Conservation (phyloP, 2,797 vertebrate genomes). For the Carduelis carduelis region DNA sequence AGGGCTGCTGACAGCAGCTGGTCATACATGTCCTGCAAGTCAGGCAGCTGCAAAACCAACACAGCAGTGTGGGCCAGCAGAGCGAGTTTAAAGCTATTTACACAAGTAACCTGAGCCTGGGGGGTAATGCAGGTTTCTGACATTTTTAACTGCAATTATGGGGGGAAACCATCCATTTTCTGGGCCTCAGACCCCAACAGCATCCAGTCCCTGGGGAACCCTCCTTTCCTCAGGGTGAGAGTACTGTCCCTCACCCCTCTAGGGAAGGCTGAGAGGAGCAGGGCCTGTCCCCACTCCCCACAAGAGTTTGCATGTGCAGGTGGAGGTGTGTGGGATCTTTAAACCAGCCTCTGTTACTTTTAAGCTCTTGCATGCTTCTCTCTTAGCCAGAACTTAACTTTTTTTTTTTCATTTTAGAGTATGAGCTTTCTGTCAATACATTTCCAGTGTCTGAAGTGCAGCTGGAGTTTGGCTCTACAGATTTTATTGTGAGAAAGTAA, state of each 20-base stretch:
- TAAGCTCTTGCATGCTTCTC: background rate
- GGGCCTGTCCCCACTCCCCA: background rate
- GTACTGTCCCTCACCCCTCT: background rate
- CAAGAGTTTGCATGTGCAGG: background rate
- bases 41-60: background rate
- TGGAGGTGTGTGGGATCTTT: background rate
- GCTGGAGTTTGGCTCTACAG: background rate
- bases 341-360: background rate
- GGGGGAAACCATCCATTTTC: background rate
- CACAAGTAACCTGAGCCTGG: background rate
- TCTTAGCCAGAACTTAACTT: background rate
- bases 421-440: background rate
- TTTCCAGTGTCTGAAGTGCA: background rate
- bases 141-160: background rate
- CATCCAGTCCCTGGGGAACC: rapidly evolving
- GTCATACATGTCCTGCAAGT: background rate
- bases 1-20: background rate
- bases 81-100: background rate
- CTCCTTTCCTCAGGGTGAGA: background rate
- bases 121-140: background rate
- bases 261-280: background rate
- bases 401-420: background rate
- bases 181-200: rapidly evolving
- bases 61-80: background rate
- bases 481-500: background rate